Evolutionary conservation across 2,888 invertebrate genomes (phyloP), one percentile per base, ranked within the genome.

Genomic region (Pimpla rufipes): DNA sequence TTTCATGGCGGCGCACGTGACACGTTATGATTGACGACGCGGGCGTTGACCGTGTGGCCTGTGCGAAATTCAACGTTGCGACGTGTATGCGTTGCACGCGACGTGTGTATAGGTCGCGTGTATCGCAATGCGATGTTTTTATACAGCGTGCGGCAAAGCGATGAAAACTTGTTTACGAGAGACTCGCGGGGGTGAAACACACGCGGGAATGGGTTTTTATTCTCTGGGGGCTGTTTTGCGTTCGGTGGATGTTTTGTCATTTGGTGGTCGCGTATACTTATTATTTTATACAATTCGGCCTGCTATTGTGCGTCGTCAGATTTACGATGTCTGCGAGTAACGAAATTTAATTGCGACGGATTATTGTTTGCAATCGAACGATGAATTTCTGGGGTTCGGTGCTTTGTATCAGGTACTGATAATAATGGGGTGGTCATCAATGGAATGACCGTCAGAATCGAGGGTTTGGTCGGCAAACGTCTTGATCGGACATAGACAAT

Each of bases 11-110:
- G 55, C 55, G 11, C 11, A 21, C 55, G 11, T 3, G 55, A 21
- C 21, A 55, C 55, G 52, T 52, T 55, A 23, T 55, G 55, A 55
- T 55, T 55, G 23, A 55, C 55, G 55, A 23, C 21, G 13, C 23
- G 23, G 13, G 23, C 23, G 23, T 21, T 55, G 55, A 55, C 50
- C 18, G 18, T 18, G 18, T 10, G 5, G 16, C 5, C 50, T 18
- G 18, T 18, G 18, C 29, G 21, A 16, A 18, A 18, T 50, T 50
- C 16, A 18, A 50, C 50, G 18, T 50, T 50, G 8, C 18, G 8
- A 4, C 8, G 50, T 18, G 50, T 8, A 18, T 52, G 18, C 18
- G 4, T 5, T 2, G n/a, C 16, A 7, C 16, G 16, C n/a, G 1
- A 3, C 1, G 6, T 47, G 45, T 45, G 13, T 45, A 45, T 45